phyloP scores from a whole-genome alignment of 2,797 vertebrate species.

The Takifugu ocellatus region DNA sequence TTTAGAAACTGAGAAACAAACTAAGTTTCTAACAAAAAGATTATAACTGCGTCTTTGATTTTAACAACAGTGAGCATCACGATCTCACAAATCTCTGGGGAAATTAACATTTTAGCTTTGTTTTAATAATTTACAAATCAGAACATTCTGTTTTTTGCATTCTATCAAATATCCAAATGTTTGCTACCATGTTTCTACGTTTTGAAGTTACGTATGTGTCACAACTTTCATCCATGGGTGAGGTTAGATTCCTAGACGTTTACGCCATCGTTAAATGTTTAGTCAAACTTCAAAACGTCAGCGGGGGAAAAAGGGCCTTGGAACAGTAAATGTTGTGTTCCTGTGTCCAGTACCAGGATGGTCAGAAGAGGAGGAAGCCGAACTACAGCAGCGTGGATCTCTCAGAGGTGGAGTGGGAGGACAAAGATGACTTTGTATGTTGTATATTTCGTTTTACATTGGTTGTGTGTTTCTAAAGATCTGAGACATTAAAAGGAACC shows the following conservation, averaged over 20 bases:
- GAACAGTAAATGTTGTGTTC: constrained; percentile 36
- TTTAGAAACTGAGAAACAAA: too few species aligned
- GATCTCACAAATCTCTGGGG: too few species aligned
- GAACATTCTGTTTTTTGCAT: neutral
- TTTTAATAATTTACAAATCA: neutral
- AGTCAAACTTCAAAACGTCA: constrained; percentile 16
- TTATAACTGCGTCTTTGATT: too few species aligned
- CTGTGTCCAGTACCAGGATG: constrained; percentile 87
- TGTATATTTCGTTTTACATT: neutral
- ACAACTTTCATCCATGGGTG: constrained; percentile 24
- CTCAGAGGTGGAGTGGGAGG: constrained; percentile 98
- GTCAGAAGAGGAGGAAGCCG: constrained; percentile 92
- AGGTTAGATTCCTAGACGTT: constrained; percentile 28
- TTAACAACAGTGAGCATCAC: too few species aligned
- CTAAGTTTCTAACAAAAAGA: too few species aligned
- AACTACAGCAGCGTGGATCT: constrained; percentile 98
- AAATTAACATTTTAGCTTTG: too few species aligned
- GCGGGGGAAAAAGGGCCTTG: constrained; percentile 20
- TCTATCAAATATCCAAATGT: neutral
- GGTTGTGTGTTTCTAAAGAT: too few species aligned
- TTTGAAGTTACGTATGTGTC: constrained; percentile 5
- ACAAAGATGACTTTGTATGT: constrained; percentile 91
- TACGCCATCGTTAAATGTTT: constrained; percentile 10
- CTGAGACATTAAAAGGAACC: too few species aligned
- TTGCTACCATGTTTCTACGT: too few species aligned